A percentile compares a stretch with the other conserved stretches of the same genome.
These are phyloP conservation scores for Pontoporia blainvillei DNA, from an alignment of 2,113 vertebrate species.

Conservation along the genomic window DNA sequence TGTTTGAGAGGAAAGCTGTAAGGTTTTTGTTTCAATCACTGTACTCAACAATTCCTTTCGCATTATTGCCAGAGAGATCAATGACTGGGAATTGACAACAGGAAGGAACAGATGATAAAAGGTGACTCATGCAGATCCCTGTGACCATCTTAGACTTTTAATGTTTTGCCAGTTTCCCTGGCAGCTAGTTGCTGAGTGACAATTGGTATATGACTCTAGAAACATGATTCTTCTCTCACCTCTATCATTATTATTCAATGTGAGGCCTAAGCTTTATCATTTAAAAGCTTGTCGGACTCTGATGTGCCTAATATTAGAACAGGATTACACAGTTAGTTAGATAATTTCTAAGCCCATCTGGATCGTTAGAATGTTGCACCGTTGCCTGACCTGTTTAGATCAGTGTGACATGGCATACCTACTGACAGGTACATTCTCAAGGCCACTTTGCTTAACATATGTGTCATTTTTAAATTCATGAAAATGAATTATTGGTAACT, in stretches of 20 bases:
- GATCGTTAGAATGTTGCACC: not conserved
- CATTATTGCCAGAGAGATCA: not conserved
- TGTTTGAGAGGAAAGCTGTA: not conserved
- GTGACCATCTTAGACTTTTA: not conserved
- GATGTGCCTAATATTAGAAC: not conserved
- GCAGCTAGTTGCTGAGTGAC: not conserved
- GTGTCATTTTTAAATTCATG: not conserved
- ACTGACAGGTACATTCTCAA: not conserved
- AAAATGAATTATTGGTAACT: not conserved
- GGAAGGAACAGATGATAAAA: not conserved
- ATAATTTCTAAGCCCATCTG: not conserved
- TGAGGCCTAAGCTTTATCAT: not conserved
- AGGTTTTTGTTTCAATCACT: not conserved
- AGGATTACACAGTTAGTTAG: not conserved
- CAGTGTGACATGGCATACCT: not conserved
- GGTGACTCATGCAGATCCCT: not conserved
- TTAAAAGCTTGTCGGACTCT: not conserved
- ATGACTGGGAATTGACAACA: not conserved
- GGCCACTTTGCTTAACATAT: not conserved
- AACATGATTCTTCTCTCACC: not conserved
- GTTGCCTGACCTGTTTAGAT: not conserved
- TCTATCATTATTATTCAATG: not conserved
- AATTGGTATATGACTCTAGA: not conserved
- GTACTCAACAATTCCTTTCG: not conserved
- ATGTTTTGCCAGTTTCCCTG: not conserved